A percentile compares a stretch with the other conserved stretches of the same genome.
These are phyloP conservation scores for Ptiloglossa arizonensis DNA, from an alignment of 1,140 invertebrate species.

Conservation along the genomic window DNA sequence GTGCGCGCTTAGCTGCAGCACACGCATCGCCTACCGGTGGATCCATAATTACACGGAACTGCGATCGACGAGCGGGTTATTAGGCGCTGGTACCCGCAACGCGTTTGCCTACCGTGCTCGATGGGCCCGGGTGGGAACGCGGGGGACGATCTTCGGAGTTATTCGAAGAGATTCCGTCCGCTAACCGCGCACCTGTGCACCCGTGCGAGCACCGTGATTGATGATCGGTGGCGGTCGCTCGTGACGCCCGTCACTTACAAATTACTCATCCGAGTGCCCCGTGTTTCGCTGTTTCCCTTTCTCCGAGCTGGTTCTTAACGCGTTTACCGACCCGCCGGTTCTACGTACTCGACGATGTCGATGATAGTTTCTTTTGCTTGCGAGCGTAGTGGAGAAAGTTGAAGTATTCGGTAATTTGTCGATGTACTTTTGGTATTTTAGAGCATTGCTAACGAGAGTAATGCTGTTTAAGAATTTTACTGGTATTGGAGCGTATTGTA, in stretches of 20 bases:
- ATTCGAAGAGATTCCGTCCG: slow-evolving; percentile 43
- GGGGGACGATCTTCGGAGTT: slow-evolving; percentile 29
- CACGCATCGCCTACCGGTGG: slow-evolving; percentile 46
- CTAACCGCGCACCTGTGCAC: slow-evolving; percentile 28
- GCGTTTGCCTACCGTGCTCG: slow-evolving; percentile 17
- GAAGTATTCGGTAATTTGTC: no score
- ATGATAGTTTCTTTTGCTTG: no score
- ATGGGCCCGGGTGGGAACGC: slow-evolving; percentile 8
- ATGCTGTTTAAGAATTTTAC: no score
- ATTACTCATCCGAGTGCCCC: not conserved
- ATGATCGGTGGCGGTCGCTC: slow-evolving; percentile 1
- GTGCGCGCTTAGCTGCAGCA: slow-evolving; percentile 42
- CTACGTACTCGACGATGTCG: no score
- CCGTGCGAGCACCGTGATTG: slow-evolving; percentile 9
- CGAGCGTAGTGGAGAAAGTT: no score
- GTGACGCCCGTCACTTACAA: not conserved
- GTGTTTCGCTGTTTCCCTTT: not conserved
- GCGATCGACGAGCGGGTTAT: slow-evolving; percentile 66
- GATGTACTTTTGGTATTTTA: no score
- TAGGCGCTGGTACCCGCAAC: slow-evolving; percentile 55
- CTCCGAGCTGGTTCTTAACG: no score
- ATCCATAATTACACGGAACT: slow-evolving; percentile 64
- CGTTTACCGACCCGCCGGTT: no score
- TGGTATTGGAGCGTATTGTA: no score
- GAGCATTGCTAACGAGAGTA: no score